These are phyloP conservation scores for cattle (Bos taurus) DNA, from an alignment of 2,113 vertebrate species.

Conservation along the genomic window ARS-UCD2.0 NC_037357.1:15801501-15802000, in stretches of 20 bases:
- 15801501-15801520: not conserved
- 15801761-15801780: not conserved
- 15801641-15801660: not conserved
- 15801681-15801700: not conserved
- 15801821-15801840: not conserved
- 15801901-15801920: not conserved
- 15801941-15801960: not conserved
- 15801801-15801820: not conserved
- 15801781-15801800: not conserved
- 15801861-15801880: not conserved
- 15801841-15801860: not conserved
- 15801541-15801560: not conserved
- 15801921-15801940: not conserved
- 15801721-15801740: not conserved
- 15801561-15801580: not conserved
- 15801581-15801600: not conserved
- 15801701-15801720: not conserved
- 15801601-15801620: not conserved
- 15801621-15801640: not conserved
- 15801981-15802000: not conserved
- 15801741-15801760: not conserved
- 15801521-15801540: not conserved
- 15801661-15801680: not conserved
- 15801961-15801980: not conserved
- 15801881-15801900: not conserved